phyloP scores from a whole-genome alignment of 2,113 vertebrate species.

The Centropristis striata region DNA sequence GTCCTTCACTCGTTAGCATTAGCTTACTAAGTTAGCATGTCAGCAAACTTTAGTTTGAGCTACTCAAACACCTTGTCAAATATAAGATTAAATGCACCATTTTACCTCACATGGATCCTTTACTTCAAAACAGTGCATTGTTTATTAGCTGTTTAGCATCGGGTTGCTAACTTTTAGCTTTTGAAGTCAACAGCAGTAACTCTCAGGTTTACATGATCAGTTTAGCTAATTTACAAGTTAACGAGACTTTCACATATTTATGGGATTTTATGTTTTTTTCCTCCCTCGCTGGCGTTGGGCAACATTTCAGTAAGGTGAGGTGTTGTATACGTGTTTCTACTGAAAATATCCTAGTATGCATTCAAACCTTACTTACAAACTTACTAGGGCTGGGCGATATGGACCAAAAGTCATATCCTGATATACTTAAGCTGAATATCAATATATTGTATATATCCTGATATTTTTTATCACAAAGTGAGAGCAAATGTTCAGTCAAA shows the following conservation, averaged over 20 bases:
- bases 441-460: no score
- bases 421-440: no score
- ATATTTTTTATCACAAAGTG: no score
- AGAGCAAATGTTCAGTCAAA: no score
- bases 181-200: neutral
- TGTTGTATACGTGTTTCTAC: no score
- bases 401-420: no score
- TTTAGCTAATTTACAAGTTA: neutral
- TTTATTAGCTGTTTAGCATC: neutral
- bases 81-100: fast-evolving
- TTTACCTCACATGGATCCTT: neutral
- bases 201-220: neutral
- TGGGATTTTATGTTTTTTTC: neutral
- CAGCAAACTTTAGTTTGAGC: constrained; percentile 42
- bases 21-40: constrained; percentile 64
- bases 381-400: no score
- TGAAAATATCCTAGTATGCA: no score
- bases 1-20: constrained; percentile 60
- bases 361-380: no score
- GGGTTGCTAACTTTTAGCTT: neutral
- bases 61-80: neutral
- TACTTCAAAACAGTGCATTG: neutral
- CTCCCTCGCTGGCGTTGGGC: neutral
- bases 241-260: neutral
- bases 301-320: neutral